Base-by-base conservation (phyloP, 37 sponge, comb jelly and placozoan genomes). In the Oopsacas minuta region DNA sequence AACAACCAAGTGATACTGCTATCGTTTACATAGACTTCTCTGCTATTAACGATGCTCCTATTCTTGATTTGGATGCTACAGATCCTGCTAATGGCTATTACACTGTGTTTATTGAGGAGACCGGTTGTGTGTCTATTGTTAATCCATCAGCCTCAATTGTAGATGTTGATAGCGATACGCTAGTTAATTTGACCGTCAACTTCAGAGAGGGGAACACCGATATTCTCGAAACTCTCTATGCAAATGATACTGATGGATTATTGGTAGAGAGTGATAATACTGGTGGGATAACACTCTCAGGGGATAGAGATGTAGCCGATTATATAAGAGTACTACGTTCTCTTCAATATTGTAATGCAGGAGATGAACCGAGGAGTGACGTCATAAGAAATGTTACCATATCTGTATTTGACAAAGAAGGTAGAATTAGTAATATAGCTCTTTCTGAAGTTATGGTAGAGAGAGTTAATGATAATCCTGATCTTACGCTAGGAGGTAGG, bases 321-420 rank as follows among this genome's bases (percentile, higher is more conserved):
- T 61, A 61, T 12, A 61, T 3, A 5, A n/a, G 30, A 7, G 75
- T 61, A 12, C 22, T 61, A 34, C 75, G 75, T 12, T 61, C 75
- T 3, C 75, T 61, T 25, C 28, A 61, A 34, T 61, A 61, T 34
- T 61, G 75, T n/a, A 61, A 61, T 34, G 22, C 30, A 5, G 75
- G 75, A 20, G 75, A 61, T 61, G 75, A 61, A 12, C 75, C 75
- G 75, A 61, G 30, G 20, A 61, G 30, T 61, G 75, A 61, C 75
- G 30, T n/a, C 3, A 12, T 61, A 32, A 25, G 75, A 10, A 61
- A 61, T n/a, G 75, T 61, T 25, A 61, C 75, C 75, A 61, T 61
- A 3, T 61, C 75, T 12, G 75, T 61, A 7, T 5, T n/a, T 25
- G 75, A 61, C 28, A 34, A 3, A 12, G 75, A 61, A 34, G 75